phyloP scores from a whole-genome alignment of 2,797 vertebrate genomes.

The Hapalemur alaotrensis region DNA sequence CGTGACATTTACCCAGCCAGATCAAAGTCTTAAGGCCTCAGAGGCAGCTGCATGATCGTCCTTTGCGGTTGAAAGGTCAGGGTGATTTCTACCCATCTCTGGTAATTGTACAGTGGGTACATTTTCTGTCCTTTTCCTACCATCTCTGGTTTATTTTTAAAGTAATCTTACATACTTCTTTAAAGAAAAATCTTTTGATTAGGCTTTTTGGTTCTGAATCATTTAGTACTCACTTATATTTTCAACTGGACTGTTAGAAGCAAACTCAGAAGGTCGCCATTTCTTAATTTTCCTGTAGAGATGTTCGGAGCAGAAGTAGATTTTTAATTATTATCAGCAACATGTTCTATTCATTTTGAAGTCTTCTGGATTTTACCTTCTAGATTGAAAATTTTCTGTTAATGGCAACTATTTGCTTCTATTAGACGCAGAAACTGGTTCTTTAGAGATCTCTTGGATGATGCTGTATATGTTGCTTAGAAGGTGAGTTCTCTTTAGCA shows the following conservation, averaged over 20 bases:
- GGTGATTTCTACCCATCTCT: slow-evolving; percentile 15
- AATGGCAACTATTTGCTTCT: background rate
- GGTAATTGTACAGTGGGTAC: slow-evolving; percentile 15
- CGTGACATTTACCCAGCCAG: slow-evolving; percentile 33
- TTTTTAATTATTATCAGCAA: background rate
- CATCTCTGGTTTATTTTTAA: background rate
- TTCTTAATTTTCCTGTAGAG: slow-evolving; percentile 2
- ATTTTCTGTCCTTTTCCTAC: background rate
- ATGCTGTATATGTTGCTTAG: background rate
- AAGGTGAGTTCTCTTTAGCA: background rate
- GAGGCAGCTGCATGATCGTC: background rate
- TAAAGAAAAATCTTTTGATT: background rate
- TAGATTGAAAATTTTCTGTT: background rate
- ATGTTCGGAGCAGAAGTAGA: background rate
- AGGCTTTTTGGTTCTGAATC: background rate
- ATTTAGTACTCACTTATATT: background rate
- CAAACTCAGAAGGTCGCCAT: background rate
- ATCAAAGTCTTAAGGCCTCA: background rate
- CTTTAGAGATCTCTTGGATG: background rate
- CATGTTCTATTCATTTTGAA: background rate
- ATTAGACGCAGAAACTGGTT: background rate
- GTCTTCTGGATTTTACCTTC: background rate
- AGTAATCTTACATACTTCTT: background rate
- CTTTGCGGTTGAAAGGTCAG: slow-evolving; percentile 3
- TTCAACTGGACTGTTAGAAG: background rate